Percentiles rank a stretch among this genome's conserved stretches.
Conservation (phyloP, 2,797 vertebrate genomes). For the Pampus argenteus region DNA sequence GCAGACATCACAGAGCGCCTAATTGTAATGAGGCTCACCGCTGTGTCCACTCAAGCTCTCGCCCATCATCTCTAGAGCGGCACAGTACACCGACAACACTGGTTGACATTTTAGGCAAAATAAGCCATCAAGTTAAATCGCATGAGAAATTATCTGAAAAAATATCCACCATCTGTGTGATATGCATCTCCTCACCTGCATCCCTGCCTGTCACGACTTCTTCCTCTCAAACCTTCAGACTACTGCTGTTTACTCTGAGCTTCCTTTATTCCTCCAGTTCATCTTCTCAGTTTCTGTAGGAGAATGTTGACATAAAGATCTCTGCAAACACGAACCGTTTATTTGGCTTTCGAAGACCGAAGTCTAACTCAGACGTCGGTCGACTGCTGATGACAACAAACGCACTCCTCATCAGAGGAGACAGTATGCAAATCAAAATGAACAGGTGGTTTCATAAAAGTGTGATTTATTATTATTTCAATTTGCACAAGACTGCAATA, state of each 20-base stretch:
- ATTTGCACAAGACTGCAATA: too few relatives aligned
- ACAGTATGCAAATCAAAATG: not conserved
- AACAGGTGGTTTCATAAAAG: conserved; percentile 31
- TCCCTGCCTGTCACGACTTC: conserved; percentile 11
- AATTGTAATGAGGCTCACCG: conserved; percentile 65
- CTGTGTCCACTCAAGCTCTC: conserved; percentile 23
- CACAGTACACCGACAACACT: not conserved
- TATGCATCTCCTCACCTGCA: not conserved
- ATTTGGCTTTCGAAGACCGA: not conserved
- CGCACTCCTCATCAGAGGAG: too few relatives aligned
- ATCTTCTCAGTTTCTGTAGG: conserved; percentile 54
- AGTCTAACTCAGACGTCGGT: not conserved
- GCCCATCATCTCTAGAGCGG: conserved; percentile 15
- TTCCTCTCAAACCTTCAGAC: conserved; percentile 37
- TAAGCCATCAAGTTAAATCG: too few relatives aligned
- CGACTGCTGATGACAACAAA: not conserved
- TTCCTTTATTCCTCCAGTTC: conserved; percentile 43
- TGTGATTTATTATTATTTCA: too few relatives aligned
- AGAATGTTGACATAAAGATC: conserved; percentile 11
- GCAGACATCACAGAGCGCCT: conserved; percentile 47
- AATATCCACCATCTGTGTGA: not conserved
- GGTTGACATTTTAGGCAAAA: too few relatives aligned
- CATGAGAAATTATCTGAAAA: too few relatives aligned
- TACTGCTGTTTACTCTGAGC: conserved; percentile 40
- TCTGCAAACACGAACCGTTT: conserved; percentile 26